Evolutionary conservation across 2,888 invertebrate species (phyloP).

Genomic region (Sylvicola fuscatus): DNA sequence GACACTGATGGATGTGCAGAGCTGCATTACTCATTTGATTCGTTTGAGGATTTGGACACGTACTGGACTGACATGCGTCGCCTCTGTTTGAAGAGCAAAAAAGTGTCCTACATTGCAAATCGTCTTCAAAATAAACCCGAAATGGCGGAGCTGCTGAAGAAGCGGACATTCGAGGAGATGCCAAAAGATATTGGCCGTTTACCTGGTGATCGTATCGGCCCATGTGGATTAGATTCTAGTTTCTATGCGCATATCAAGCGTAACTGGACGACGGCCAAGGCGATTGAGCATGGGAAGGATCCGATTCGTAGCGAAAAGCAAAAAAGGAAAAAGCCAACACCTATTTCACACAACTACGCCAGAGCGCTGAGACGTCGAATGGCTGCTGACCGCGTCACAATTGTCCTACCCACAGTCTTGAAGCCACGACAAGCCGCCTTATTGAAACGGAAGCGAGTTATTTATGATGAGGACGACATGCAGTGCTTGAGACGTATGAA

Average conservation of each 20-base stretch:
- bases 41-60: slow-evolving; percentile 30
- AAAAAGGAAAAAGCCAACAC: not conserved
- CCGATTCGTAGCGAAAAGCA: slow-evolving; percentile 1
- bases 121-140: too few species aligned
- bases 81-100: slow-evolving; percentile 41
- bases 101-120: slow-evolving; percentile 23
- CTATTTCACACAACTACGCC: slow-evolving; percentile 1
- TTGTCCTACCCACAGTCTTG: not conserved
- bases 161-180: slow-evolving; percentile 10
- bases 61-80: slow-evolving; percentile 51
- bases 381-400: too few species aligned
- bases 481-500: slow-evolving; percentile 39
- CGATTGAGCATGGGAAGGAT: too few species aligned
- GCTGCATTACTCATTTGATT: slow-evolving; percentile 32
- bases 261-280: slow-evolving; percentile 31
- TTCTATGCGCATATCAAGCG: slow-evolving; percentile 42
- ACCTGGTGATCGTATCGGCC: slow-evolving; percentile 52
- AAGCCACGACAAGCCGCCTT: slow-evolving; percentile 3
- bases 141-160: slow-evolving; percentile 16
- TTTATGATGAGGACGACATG: slow-evolving; percentile 40
- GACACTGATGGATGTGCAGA: slow-evolving; percentile 27
- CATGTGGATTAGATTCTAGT: slow-evolving; percentile 49
- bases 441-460: slow-evolving; percentile 7
- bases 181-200: slow-evolving; percentile 31
- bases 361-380: slow-evolving; percentile 2